Percentiles rank a stretch among this genome's conserved stretches.
phyloP scores from a whole-genome alignment of 2,797 vertebrate genomes.

The Sebastes kiyomatsui region DNA sequence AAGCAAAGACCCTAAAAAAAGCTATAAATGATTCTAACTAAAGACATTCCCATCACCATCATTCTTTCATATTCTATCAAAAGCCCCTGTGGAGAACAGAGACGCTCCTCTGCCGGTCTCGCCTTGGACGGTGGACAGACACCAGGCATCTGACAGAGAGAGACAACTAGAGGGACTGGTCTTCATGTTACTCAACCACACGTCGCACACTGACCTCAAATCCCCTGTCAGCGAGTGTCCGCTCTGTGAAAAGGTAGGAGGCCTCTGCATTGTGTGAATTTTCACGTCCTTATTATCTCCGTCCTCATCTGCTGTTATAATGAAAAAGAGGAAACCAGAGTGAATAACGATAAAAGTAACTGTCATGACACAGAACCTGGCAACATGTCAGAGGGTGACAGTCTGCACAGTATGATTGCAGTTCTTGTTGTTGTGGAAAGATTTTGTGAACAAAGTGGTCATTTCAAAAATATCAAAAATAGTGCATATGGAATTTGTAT shows the following conservation, averaged over 20 bases:
- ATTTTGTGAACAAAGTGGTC: neutral
- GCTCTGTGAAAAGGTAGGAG: conserved; percentile 71
- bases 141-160: conserved; percentile 62
- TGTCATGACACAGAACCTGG: neutral
- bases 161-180: conserved; percentile 78
- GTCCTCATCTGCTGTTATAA: neutral
- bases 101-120: neutral
- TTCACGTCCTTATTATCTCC: neutral
- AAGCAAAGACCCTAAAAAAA: neutral
- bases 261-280: neutral
- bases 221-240: conserved; percentile 65
- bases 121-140: conserved; percentile 4
- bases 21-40: neutral
- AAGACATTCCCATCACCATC: neutral
- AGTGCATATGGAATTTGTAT: neutral
- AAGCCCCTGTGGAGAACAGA: neutral
- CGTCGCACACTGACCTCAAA: conserved; percentile 65
- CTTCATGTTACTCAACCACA: conserved; percentile 74
- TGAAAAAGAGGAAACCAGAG: conserved; percentile 8
- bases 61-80: neutral
- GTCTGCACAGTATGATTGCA: neutral
- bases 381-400: neutral
- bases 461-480: neutral
- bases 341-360: neutral
- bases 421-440: neutral